Base-by-base conservation (phyloP, 1,140 invertebrate genomes). In the Drosophila simulans region DNA sequence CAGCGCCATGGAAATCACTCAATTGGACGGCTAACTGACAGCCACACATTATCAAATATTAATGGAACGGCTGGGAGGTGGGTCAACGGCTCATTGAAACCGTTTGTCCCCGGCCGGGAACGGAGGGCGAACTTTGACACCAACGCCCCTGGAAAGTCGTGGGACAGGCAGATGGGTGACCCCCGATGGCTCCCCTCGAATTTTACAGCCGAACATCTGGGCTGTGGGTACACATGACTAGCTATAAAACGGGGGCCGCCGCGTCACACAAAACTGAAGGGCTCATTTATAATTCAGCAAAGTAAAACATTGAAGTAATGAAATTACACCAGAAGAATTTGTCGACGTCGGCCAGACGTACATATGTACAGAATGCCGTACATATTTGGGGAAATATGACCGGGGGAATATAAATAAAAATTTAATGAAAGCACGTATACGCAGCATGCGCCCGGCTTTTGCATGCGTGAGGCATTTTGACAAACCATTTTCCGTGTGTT, bases 241-340 rank as follows among this genome's bases (percentile, higher is more conserved):
- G 83, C 83, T 70, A 70, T 83, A 86, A 88, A 88, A 71, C 27
- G 45, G 51, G 63, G 62, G 66, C 62, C 55, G 81, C 57, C 56
- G 69, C 69, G 76, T 49, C 69, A 74, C 73, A 57, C 45, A 35
- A 12, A 56, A 22, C 58, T 35, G 55, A 40, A 34, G 40, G 74
- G 56, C 65, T 88, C 66, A 86, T 86, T 86, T 83, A 86, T 89
- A 89, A 86, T 86, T 86, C 79, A 86, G 83, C 56, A 79, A 86
- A 86, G 84, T 86, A 86, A 86, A 86, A 86, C 83, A 86, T 86
- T 86, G 84, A 89, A 86, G 82, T 86, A 86, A 86, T 86, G 84
- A 86, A 86, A 86, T 86, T 86, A 86, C 83, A 83, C 80, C 84
- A 89, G 71, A 89, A 79, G 84, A 88, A 89, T 86, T 82, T 78